Evolutionary conservation across 2,797 vertebrate genomes (phyloP).

Genomic region (Microctenopoma lineatum): DNA sequence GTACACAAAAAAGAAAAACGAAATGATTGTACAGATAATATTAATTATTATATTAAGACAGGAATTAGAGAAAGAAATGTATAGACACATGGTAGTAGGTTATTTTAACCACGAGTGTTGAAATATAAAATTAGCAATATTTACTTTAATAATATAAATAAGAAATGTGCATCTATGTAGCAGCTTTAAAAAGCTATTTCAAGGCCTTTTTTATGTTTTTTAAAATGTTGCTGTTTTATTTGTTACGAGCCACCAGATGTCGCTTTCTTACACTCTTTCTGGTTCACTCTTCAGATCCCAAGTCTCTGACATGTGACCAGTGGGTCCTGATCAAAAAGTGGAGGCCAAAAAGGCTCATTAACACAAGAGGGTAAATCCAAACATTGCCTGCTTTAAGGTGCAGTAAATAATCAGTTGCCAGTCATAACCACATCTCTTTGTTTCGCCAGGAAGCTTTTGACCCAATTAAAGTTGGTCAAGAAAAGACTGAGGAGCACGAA

Average conservation of each 20-base stretch:
- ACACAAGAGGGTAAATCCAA: slow-evolving; percentile 48
- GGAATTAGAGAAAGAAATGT: too few relatives aligned
- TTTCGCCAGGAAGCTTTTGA: slow-evolving; percentile 53
- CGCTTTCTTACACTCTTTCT: neutral
- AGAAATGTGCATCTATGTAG: too few relatives aligned
- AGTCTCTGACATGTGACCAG: slow-evolving; percentile 77
- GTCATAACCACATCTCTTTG: neutral
- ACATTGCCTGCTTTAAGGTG: neutral
- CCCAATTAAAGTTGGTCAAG: neutral
- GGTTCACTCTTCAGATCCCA: slow-evolving; percentile 66
- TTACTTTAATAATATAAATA: too few relatives aligned
- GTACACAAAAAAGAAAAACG: neutral
- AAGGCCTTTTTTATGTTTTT: too few relatives aligned
- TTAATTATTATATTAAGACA: too few relatives aligned
- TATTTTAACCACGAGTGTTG: too few relatives aligned
- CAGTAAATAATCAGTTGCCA: neutral
- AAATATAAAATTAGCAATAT: too few relatives aligned
- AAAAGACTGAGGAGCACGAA: neutral
- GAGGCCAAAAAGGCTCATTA: slow-evolving; percentile 28
- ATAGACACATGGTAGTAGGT: too few relatives aligned
- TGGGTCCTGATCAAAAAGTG: slow-evolving; percentile 76
- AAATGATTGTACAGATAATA: neutral
- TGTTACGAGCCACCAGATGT: too few relatives aligned
- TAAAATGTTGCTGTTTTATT: too few relatives aligned
- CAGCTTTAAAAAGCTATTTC: too few relatives aligned